Evolutionary conservation across 2,113 vertebrate genomes (phyloP), one percentile per base, ranked within the genome.

Genomic region (Plectropomus leopardus): DNA sequence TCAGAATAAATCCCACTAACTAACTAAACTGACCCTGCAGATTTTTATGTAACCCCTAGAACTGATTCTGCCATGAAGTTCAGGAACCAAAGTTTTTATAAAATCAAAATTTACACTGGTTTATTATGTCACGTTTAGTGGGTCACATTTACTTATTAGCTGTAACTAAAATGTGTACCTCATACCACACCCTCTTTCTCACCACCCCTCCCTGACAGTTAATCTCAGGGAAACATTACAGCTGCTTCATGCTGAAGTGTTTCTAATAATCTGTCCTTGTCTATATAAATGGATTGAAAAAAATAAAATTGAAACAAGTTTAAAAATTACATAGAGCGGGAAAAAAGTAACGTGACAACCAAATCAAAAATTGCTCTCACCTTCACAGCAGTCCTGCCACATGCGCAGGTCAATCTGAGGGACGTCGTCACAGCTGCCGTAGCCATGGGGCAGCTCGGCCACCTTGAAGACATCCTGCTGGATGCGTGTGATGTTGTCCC

Each of bases 381-480:
- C 98, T 95, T 99, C 97, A 66, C 98, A 99, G 90, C 98, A 99
- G 94, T 99, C 98, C 90, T 99, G 98, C 98, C 98, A 99, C 96
- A 99, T 95, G 9, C 98, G 95, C 70, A 99, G 95, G 92, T 99
- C 98, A 24, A 99, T 91, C 57, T 96, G 96, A 74, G 98, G 96
- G 66, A 99, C 57, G 53, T 98, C 95, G 3, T 96, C 94, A 30
- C 98, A 99, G 94, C 92, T 96, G 76, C 94, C 76, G 36, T 97
- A 99, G 30, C 97, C 97, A 5, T 98, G 97, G 2, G 98, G 98
- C 77, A 97, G 95, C 91, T 97, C 95, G 0, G 96, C 96, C 86
- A 99, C 96, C 3, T 17, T 89, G 88, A 99, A 99, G 45, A 98
- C 97, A 19, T 99, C 98, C 5, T 82, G 86, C 84, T 99, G 98